A percentile compares a stretch with the other conserved stretches of the same genome.
phyloP scores from a whole-genome alignment of 2,888 invertebrate species.

The Ceriagrion tenellum region DNA sequence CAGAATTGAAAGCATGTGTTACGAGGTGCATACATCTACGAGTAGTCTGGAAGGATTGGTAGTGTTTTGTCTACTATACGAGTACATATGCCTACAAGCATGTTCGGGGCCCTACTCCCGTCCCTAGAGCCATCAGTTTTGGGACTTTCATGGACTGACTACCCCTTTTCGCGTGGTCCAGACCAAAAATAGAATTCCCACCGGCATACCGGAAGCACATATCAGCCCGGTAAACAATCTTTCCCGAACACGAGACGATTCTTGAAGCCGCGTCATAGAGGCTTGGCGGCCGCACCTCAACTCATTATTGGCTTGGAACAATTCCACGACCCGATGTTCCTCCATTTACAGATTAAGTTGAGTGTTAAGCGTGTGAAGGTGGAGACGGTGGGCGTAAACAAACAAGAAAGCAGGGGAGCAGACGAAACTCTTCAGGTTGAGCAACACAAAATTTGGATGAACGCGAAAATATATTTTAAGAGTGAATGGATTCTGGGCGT shows the following conservation, averaged over 20 bases:
- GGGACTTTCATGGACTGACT: background rate
- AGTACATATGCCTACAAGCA: too few relatives aligned
- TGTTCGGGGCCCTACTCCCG: too few relatives aligned
- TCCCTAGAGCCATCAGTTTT: too few relatives aligned
- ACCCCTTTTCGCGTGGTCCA: background rate
- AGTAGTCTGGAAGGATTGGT: too few relatives aligned
- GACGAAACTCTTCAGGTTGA: background rate
- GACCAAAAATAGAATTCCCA: slow-evolving; percentile 10
- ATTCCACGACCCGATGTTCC: background rate
- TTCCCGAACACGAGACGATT: background rate
- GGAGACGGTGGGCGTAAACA: background rate
- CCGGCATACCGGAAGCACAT: background rate
- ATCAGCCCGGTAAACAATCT: background rate
- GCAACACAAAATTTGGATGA: too few relatives aligned
- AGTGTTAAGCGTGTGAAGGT: background rate
- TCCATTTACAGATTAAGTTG: slow-evolving; percentile 28
- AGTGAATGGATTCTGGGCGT: too few relatives aligned
- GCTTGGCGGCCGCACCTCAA: background rate
- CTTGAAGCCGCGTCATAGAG: background rate
- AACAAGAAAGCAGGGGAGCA: background rate
- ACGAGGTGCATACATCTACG: too few relatives aligned
- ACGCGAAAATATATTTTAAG: too few relatives aligned
- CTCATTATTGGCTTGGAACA: slow-evolving; percentile 13
- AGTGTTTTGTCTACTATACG: too few relatives aligned
- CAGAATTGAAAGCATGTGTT: too few relatives aligned